A percentile compares a stretch with the other conserved stretches of the same genome.
phyloP scores from a whole-genome alignment of 2,797 vertebrate species.

The Anabas testudineus region DNA sequence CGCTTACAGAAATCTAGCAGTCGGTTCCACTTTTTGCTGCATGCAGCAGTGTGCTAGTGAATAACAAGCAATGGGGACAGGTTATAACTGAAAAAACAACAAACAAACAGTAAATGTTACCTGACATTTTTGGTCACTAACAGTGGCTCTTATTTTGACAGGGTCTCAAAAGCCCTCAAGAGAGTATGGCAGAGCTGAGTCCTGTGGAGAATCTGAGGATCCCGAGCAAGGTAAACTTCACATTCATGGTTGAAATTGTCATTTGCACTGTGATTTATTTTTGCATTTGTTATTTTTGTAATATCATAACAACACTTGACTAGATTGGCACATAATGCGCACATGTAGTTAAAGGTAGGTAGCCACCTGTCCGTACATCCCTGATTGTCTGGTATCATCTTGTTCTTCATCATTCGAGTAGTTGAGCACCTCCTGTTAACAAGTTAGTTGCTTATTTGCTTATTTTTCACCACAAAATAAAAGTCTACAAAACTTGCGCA shows the following conservation, averaged over 20 bases:
- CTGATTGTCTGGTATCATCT: no score
- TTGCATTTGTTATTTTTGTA: not conserved
- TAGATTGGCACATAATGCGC: not conserved
- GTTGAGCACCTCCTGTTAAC: no score
- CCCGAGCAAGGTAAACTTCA: slow-evolving; percentile 90
- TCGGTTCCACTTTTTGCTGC: slow-evolving; percentile 36
- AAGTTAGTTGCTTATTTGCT: not conserved
- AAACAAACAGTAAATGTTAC: not conserved
- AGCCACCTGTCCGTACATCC: not conserved
- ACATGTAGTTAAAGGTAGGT: no score
- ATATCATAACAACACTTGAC: not conserved
- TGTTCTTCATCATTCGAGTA: no score
- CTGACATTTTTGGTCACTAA: not conserved
- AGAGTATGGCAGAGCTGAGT: slow-evolving; percentile 92
- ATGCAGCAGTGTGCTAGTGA: slow-evolving; percentile 7
- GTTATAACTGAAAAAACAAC: not conserved
- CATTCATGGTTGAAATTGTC: not conserved
- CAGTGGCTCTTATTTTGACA: slow-evolving; percentile 66
- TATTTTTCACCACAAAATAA: not conserved
- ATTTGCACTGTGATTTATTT: not conserved
- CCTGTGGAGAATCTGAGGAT: slow-evolving; percentile 93
- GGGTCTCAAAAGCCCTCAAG: slow-evolving; percentile 97
- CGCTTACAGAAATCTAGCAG: slow-evolving; percentile 28
- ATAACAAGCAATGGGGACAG: not conserved
- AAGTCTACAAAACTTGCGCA: not conserved